Percentiles rank a stretch among this genome's conserved stretches.
Conservation (phyloP, 2,888 invertebrate genomes). For the Chaetogeoica ovagalla region DNA sequence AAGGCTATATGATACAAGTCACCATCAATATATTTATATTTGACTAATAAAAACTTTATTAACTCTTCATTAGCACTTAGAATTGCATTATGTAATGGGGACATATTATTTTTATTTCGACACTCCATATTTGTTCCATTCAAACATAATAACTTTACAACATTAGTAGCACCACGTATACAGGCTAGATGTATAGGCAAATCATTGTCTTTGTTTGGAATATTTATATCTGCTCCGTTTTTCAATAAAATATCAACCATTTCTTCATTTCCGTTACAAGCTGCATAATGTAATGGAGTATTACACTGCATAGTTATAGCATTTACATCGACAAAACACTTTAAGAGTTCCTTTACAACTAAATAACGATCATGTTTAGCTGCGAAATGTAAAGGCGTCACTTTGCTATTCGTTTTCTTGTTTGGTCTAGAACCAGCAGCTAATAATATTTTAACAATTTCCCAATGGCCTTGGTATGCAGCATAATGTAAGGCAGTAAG, state of each 20-base stretch:
- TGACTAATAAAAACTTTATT: conserved; percentile 26
- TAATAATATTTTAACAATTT: conserved; percentile 41
- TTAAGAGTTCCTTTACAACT: conserved; percentile 40
- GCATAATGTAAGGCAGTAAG: conserved; percentile 50
- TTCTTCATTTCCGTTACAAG: conserved; percentile 50
- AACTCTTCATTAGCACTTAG: conserved; percentile 45
- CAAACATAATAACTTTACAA: conserved; percentile 32
- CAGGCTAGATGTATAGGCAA: conserved; percentile 45
- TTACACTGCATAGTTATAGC: conserved; percentile 46
- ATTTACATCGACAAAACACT: conserved; percentile 36
- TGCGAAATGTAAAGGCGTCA: conserved; percentile 47
- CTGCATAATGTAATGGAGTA: conserved; percentile 49
- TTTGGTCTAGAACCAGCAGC: conserved; percentile 35
- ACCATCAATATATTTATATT: conserved; percentile 32
- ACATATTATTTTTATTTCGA: conserved; percentile 48
- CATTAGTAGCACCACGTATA: conserved; percentile 37
- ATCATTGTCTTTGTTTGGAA: conserved; percentile 47
- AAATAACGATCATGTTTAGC: conserved; percentile 39
- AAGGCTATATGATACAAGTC: conserved; percentile 39
- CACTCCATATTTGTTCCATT: conserved; percentile 39
- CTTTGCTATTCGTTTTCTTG: conserved; percentile 48
- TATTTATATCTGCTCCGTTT: conserved; percentile 44
- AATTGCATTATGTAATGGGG: conserved; percentile 40
- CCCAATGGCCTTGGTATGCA: conserved; percentile 47
- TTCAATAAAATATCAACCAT: conserved; percentile 42